phyloP scores from a whole-genome alignment of 2,797 vertebrate genomes.

The Acanthiza pusilla region DNA sequence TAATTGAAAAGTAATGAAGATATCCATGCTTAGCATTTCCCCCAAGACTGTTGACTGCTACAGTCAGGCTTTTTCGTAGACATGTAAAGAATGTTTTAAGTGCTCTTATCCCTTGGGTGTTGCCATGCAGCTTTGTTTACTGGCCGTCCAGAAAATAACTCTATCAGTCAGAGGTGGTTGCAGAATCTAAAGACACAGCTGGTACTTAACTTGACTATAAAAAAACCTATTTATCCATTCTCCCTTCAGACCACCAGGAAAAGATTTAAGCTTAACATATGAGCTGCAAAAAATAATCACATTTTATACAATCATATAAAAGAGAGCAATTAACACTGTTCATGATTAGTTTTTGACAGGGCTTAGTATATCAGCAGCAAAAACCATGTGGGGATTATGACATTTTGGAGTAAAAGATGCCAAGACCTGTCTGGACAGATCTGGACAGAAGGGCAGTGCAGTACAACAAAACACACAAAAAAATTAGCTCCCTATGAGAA shows the following conservation, averaged over 20 bases:
- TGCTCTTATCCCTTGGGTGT: not conserved
- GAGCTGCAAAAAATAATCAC: not conserved
- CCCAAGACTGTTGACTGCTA: conserved; percentile 8
- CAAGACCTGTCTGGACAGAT: not conserved
- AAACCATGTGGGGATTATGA: not conserved
- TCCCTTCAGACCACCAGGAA: not conserved
- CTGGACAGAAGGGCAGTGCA: not conserved
- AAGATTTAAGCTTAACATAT: not conserved
- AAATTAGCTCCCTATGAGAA: not conserved
- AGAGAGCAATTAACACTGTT: not conserved
- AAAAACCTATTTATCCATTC: not conserved
- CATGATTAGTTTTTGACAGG: not conserved
- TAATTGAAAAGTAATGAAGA: conserved; percentile 60
- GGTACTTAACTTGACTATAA: not conserved
- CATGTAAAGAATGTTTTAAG: conserved; percentile 25
- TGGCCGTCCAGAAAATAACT: not conserved
- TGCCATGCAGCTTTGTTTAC: conserved; percentile 12
- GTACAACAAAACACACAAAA: not conserved
- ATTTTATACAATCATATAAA: not conserved
- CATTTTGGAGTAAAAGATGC: not conserved
- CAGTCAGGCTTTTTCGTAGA: not conserved
- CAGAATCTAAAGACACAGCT: not conserved
- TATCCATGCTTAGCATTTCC: not conserved
- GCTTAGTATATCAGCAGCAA: not conserved
- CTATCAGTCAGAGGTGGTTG: not conserved